Percentiles rank a stretch among this genome's conserved stretches.
Evolutionary conservation across 2,797 vertebrate species (phyloP).

Genomic region (Psittacula echo): DNA sequence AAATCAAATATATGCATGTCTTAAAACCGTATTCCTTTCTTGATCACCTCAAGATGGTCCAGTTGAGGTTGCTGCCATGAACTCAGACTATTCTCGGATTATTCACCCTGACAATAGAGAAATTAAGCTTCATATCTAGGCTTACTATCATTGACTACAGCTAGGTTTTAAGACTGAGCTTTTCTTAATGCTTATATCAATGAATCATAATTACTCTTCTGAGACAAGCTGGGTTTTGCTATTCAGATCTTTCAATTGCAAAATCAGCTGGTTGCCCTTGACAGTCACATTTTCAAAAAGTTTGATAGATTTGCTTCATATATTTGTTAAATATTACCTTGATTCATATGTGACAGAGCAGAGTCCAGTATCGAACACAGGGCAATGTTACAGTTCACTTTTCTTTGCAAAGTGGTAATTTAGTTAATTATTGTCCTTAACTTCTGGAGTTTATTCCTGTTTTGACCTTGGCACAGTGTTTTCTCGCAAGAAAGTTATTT

Average conservation of each 20-base stretch:
- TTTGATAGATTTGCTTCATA: not conserved
- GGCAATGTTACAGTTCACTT: not conserved
- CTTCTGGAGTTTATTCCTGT: not conserved
- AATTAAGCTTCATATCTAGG: conserved; percentile 6
- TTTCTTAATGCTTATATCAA: not conserved
- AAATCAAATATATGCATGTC: not conserved
- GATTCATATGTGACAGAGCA: not conserved
- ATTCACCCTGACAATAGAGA: not conserved
- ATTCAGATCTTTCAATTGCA: not conserved
- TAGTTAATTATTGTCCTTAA: not conserved
- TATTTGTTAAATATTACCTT: not conserved
- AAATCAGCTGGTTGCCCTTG: not conserved
- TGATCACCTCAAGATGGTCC: not conserved
- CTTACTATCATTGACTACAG: not conserved
- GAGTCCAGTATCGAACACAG: not conserved
- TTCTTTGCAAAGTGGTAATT: not conserved
- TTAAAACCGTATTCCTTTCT: not conserved
- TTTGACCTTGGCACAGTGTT: not conserved
- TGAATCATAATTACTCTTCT: not conserved
- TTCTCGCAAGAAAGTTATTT: not conserved
- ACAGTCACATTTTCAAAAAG: not conserved
- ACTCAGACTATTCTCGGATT: not conserved
- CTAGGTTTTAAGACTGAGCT: conserved; percentile 14
- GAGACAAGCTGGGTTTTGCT: not conserved
- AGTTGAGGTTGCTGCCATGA: not conserved